These are phyloP conservation scores for Scylla paramamosain DNA, from an alignment of 1,140 invertebrate species.

Conservation along the genomic window DNA sequence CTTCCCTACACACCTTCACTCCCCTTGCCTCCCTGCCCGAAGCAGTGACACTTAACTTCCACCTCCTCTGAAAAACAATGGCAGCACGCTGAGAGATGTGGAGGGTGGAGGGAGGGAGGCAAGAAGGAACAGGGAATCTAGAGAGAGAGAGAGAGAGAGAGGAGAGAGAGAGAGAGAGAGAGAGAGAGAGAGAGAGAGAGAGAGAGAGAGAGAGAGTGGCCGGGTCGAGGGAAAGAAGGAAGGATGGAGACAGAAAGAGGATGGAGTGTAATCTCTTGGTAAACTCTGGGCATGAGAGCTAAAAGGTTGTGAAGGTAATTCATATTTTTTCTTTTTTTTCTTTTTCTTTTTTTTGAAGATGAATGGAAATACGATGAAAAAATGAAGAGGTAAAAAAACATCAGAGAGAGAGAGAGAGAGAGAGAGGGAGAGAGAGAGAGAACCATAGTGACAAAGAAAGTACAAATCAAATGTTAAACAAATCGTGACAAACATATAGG, in stretches of 20 bases:
- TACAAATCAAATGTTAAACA: no score
- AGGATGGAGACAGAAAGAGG: no score
- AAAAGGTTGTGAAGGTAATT: no score
- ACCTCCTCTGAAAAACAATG: constrained; percentile 1
- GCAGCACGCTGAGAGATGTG: not conserved
- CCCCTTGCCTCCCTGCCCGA: not conserved
- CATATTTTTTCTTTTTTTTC: no score
- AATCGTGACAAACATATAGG: not conserved
- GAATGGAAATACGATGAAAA: not conserved
- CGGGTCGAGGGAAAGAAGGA: no score
- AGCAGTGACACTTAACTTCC: not conserved
- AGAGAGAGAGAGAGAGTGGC: no score
- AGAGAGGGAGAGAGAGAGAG: not conserved
- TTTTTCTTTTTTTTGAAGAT: not conserved
- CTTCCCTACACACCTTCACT: not conserved
- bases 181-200: not conserved
- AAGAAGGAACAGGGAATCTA: not conserved
- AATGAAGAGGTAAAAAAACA: no score
- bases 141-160: not conserved
- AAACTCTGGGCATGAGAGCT: not conserved
- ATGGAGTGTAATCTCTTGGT: not conserved
- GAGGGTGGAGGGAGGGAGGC: not conserved
- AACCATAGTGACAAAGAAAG: not conserved
- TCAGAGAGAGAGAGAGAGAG: not conserved
- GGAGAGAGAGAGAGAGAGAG: constrained; percentile 1